Evolutionary conservation across 1,140 invertebrate species (phyloP), one percentile per base, ranked within the genome.

Genomic region (Cotesia vestalis): DNA sequence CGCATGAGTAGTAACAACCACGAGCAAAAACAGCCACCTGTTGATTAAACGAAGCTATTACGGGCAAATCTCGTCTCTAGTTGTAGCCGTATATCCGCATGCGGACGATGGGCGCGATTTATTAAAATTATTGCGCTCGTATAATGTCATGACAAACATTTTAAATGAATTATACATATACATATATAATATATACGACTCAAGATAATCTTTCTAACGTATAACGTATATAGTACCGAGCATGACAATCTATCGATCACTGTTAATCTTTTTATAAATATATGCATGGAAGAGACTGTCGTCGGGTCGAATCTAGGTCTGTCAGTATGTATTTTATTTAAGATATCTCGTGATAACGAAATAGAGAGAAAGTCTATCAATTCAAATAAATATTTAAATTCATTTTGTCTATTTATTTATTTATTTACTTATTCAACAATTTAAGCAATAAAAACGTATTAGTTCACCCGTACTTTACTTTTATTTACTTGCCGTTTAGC

Each of bases 361-460:
- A 27, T 27, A 27, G 27, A 71, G 80, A 79, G 80, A 83, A 83
- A 82, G 81, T 79, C 66, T 59, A 64, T 69, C 74, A 79, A 78
- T 81, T 79, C 62, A 73, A 78, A 73, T 78, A 79, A 77, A 76
- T 61, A 59, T 66, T 61, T 59, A 71, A 46, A 76, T 76, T 64
- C 51, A 78, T 71, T 76, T 83, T 82, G 80, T 83, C 79, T 76
- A 59, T 69, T 53, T 71, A 73, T 75, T 70, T 69, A 14, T 35
- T 60, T 46, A 17, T 61, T 14, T n/a, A 36, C 17, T 61, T 51
- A 36, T 27, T 27, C 27, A 27, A 27, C 27, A 27, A 27, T 27
- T 27, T 27, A 2, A 1, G 27, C 27, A 27, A 27, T 3, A 27
- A 27, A 2, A 27, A 3, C 27, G 27, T 27, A 27, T 27, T 27